Base-by-base conservation (phyloP, 1,140 invertebrate species). In the Drosophila bocki region DNA sequence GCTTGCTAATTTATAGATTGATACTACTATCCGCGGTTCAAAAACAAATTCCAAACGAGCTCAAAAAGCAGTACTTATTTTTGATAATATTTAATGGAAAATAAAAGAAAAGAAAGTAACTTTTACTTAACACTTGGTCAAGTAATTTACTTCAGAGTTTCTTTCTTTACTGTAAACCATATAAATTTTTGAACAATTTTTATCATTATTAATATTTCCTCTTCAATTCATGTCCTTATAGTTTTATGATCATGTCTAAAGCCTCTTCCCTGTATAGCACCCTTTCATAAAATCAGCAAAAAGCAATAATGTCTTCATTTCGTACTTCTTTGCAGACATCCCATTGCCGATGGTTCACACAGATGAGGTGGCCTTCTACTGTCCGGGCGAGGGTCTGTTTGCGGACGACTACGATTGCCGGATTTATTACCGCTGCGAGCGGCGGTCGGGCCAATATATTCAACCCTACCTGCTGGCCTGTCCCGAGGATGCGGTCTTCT, bases 301-400 rank as follows among this genome's bases (percentile, higher is more conserved):
- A 37, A n/a, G 11, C 51, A 51, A 69, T 13, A 39, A 19, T 19
- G 1, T 12, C 45, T 35, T 35, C 19, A 17, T 17, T 29, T 75
- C 47, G 39, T 41, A 44, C 54, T 79, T 62, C 50, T 56, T 90
- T 88, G 42, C 85, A 91, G 85, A 91, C 44, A 80, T 82, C 69
- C 65, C 75, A 75, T 77, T 59, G 58, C 19, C 44, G 12, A 35
- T 51, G 69, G 42, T 26, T 19, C 59, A 51, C 51, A 17, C 56
- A 19, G 76, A 78, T 50, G 62, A 78, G 53, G 59, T 68, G 42
- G 82, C 74, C 64, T 92, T 92, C 58, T 83, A 81, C 53, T 95
- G 95, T 65, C 84, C 80, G 8, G 75, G 91, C 45, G 95, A 95
- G 86, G 96, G 96, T 37, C 96, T 96, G 69, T 95, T 94, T 84